A percentile compares a stretch with the other conserved stretches of the same genome.
phyloP scores from a whole-genome alignment of 2,113 vertebrate genomes.

The Centropus bengalensis region DNA sequence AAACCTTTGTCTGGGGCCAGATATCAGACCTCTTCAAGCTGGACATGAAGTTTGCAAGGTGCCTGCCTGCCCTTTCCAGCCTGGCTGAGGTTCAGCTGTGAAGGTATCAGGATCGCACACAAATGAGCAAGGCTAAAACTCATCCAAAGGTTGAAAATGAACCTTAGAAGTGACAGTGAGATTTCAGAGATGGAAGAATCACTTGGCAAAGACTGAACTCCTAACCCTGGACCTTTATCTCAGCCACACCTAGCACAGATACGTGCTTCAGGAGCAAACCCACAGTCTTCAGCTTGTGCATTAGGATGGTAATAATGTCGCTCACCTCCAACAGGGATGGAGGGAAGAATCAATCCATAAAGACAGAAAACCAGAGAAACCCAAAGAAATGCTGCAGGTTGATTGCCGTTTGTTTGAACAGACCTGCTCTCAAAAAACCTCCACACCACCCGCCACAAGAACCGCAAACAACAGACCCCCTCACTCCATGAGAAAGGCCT shows the following conservation, averaged over 20 bases:
- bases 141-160: neutral
- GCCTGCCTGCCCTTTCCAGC: neutral
- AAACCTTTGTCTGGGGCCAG: neutral
- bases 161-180: neutral
- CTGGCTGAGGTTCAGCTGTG: neutral
- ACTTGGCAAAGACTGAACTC: neutral
- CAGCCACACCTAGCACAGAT: neutral
- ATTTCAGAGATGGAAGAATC: neutral
- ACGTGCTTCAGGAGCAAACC: neutral
- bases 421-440: neutral
- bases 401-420: neutral
- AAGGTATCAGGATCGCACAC: accelerated
- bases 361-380: neutral
- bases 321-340: neutral
- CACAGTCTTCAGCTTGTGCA: accelerated
- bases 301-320: neutral
- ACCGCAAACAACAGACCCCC: neutral
- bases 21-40: neutral
- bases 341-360: neutral
- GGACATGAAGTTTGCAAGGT: neutral
- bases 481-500: neutral
- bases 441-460: neutral
- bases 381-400: neutral
- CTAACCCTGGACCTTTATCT: neutral
- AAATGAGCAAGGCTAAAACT: accelerated